phyloP scores from a whole-genome alignment of 1,140 invertebrate genomes.

The Melanaphis sacchari region DNA sequence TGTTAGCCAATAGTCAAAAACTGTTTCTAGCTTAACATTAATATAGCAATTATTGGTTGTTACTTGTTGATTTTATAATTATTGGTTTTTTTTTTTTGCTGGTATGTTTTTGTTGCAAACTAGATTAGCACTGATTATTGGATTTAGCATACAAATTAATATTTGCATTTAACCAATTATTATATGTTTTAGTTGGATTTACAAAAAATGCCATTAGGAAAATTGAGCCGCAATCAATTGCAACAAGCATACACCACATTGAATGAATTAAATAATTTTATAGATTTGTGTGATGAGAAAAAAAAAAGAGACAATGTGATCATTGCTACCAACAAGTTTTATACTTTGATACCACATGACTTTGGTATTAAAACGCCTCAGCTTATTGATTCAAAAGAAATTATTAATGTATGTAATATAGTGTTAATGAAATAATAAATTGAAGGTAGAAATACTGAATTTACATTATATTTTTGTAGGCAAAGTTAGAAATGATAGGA shows the following conservation, averaged over 20 bases:
- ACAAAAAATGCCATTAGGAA: conserved; percentile 97
- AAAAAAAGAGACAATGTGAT: conserved; percentile 68
- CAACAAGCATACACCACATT: conserved; percentile 84
- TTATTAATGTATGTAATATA: conserved; percentile 71
- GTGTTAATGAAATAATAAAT: neutral
- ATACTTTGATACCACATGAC: conserved; percentile 93
- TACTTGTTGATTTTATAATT: too few species aligned
- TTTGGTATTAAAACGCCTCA: conserved; percentile 88
- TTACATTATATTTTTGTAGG: conserved; percentile 62
- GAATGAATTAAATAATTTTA: conserved; percentile 75
- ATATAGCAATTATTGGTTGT: neutral
- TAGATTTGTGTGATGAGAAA: conserved; percentile 67
- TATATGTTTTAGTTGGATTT: conserved; percentile 76
- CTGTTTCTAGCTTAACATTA: too few species aligned
- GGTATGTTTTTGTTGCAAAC: too few species aligned
- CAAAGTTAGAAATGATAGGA: conserved; percentile 92
- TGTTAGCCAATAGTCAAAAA: too few species aligned
- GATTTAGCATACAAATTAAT: neutral
- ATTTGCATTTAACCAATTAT: neutral
- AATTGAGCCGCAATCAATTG: conserved; percentile 91
- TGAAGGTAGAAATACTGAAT: neutral
- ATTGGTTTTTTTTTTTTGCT: too few species aligned
- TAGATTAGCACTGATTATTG: too few species aligned
- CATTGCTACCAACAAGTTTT: conserved; percentile 90
- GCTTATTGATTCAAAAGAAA: conserved; percentile 77